Base-by-base conservation (phyloP, 2,113 vertebrate genomes). In the Ammodytes dubius region DNA sequence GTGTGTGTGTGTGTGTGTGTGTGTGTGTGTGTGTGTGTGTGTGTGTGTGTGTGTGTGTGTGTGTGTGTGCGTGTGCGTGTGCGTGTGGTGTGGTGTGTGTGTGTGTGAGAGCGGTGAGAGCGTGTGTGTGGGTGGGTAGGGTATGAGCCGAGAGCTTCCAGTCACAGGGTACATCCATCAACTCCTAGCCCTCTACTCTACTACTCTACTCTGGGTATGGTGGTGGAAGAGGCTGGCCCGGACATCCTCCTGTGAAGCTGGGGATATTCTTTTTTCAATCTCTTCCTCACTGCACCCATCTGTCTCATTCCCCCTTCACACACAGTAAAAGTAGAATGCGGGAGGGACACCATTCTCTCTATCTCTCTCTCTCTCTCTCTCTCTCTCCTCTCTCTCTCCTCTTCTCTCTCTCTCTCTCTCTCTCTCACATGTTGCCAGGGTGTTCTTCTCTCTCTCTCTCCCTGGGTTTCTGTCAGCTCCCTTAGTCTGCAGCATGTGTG, bases 81-180 rank as follows among this genome's bases (percentile, higher is more conserved):
- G 2, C 1, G 27, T 88, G 70, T n/a, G n/a, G n/a, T n/a, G n/a
- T n/a, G n/a, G n/a, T n/a, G n/a, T 88, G 70, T 61, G 72, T 82
- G 91, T 94, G 87, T 90, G 90, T 74, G 74, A 90, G 84, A 27
- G 27, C 27, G 27, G n/a, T n/a, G n/a, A n/a, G n/a, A n/a, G n/a
- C 2, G 27, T 27, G 27, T 27, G 27, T 27, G 27, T 27, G 2
- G 27, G 27, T 88, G 70, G 61, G 72, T 82, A 27, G 91, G 94
- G 87, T 90, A 90, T 74, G 74, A 90, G 84, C 89, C 72, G 50
- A 73, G 78, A 82, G 87, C 84, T 82, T 27, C 66, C 57, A 57
- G 85, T 93, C 89, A 57, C 63, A 81, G 87, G 83, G 76, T 86
- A 82, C 90, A 95, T 93, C 91, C 87, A 93, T 94, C 93, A 93